Evolutionary conservation across 2,888 invertebrate genomes (phyloP), one percentile per base, ranked within the genome.

Genomic region (Agrypnus murinus): DNA sequence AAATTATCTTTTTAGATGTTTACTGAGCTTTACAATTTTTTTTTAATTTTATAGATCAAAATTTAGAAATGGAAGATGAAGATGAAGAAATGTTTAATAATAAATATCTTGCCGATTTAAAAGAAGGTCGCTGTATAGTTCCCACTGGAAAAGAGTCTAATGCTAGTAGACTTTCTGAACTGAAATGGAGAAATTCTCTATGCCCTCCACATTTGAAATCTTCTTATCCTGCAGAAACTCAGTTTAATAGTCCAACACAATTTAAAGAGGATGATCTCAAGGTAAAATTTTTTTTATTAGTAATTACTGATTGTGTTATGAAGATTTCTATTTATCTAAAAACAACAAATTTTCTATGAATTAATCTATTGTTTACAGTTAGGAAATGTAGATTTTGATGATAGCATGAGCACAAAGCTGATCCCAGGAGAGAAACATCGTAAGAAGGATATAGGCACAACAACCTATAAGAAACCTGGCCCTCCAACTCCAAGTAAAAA

Each of bases 401-500:
- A 86, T 72, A 86, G 86, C 72, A 77, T 82, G 74, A 83, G 80
- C 65, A 77, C 78, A 40, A 81, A 86, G 59, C 79, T 89, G 38
- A 78, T 89, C 1, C 82, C 85, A 59, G 74, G 85, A 74, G 77
- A 86, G 15, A 87, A 86, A 64, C 86, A 87, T 78, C 75, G 90
- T 77, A 83, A 83, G 82, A 88, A 90, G 83, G 87, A 91, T 84
- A 86, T 90, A 66, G 90, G 90, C 72, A 90, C 92, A 83, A 94
- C 92, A 0, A 91, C 93, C 0, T 95, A 95, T 83, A 94, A 94
- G 87, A 92, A 91, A 80, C 95, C 95, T 0, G 95, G 95, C 0
- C 95, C 95, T 50, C 95, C 95, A 19, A 95, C 95, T 0, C 95
- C 95, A 0, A 94, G 94, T 85, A 95, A 94, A 86, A 92, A 94